Evolutionary conservation across 2,113 vertebrate species (phyloP).

Genomic region (Burhinus bistriatus): DNA sequence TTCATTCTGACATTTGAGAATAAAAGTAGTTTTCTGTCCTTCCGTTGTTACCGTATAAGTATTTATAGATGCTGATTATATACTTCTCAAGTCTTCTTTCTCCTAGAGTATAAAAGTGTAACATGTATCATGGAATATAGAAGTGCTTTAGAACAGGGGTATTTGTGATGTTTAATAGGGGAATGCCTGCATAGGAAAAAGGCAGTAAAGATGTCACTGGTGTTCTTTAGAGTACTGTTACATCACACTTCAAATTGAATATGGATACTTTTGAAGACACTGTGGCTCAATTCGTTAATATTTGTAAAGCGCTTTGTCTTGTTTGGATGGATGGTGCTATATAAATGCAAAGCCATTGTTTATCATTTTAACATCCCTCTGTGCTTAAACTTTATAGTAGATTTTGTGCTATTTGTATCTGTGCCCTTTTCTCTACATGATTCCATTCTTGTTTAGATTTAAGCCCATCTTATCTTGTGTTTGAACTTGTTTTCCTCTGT

Average conservation of each 20-base stretch:
- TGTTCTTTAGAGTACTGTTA: background rate
- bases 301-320: conserved; percentile 68
- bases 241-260: background rate
- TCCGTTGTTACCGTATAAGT: background rate
- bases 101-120: background rate
- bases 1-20: background rate
- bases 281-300: conserved; percentile 39
- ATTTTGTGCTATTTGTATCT: background rate
- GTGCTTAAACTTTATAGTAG: background rate
- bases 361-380: background rate
- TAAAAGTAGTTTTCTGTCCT: background rate
- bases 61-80: background rate
- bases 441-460: background rate
- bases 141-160: background rate
- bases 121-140: background rate
- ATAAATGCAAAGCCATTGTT: conserved; percentile 50
- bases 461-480: background rate
- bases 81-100: background rate
- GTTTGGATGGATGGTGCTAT: conserved; percentile 56
- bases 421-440: background rate
- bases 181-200: background rate
- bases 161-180: background rate
- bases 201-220: background rate
- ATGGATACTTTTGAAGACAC: background rate
- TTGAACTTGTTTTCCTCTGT: background rate